Percentiles rank a stretch among this genome's conserved stretches.
phyloP scores from a whole-genome alignment of 2,797 vertebrate genomes.

The Aphelocoma californica region DNA sequence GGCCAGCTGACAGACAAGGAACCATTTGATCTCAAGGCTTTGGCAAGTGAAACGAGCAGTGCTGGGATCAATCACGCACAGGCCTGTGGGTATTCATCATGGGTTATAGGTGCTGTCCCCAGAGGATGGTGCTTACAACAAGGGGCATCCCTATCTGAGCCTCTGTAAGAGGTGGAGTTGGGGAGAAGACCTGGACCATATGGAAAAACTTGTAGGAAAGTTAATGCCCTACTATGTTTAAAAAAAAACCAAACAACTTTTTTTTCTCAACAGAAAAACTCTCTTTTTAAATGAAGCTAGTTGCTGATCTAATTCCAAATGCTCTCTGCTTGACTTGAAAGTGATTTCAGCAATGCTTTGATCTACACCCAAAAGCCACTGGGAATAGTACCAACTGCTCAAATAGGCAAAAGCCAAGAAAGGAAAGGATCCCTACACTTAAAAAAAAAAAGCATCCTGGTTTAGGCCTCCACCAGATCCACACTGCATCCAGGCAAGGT shows the following conservation, averaged over 20 bases:
- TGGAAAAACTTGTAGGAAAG: background rate
- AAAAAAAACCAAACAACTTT: background rate
- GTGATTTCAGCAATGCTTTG: conserved; percentile 59
- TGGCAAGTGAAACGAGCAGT: background rate
- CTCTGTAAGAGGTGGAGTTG: background rate
- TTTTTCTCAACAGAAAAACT: conserved; percentile 5
- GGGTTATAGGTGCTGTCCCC: background rate
- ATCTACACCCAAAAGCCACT: conserved; percentile 62
- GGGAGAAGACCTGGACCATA: background rate
- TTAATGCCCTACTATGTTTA: background rate
- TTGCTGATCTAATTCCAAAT: conserved; percentile 60
- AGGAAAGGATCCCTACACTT: background rate
- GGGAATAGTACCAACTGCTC: conserved; percentile 57
- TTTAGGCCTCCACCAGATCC: background rate
- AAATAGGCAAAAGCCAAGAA: conserved; percentile 42
- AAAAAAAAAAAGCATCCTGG: background rate
- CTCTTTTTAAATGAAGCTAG: conserved; percentile 48
- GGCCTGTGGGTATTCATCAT: background rate
- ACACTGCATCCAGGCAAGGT: background rate
- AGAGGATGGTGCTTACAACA: background rate
- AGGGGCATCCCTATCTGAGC: background rate
- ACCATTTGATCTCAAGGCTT: background rate
- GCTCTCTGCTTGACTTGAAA: conserved; percentile 64
- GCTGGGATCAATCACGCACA: background rate
- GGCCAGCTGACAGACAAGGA: background rate